These are phyloP conservation scores for Drosophila testacea DNA, from an alignment of 2,888 invertebrate genomes.

Conservation along the genomic window DNA sequence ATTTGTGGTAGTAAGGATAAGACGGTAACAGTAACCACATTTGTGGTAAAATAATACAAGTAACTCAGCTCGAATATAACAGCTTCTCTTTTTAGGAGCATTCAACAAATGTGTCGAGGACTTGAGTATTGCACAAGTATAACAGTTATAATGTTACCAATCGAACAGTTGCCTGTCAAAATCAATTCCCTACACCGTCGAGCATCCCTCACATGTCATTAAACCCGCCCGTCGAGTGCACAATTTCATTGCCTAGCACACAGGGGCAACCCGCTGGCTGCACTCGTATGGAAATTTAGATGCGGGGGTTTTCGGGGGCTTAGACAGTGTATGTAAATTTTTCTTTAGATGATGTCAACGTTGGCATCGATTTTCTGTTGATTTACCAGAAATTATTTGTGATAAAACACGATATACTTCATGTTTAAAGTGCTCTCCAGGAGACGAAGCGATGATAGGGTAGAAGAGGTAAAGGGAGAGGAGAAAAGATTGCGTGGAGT, in stretches of 20 bases:
- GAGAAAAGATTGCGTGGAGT: not conserved
- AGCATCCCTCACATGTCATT: constrained; percentile 46
- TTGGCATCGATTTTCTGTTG: constrained; percentile 80
- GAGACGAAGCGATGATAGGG: constrained; percentile 34
- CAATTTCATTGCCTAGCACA: constrained; percentile 35
- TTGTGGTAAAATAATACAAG: no score
- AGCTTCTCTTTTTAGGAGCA: not conserved
- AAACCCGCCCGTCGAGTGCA: constrained; percentile 44
- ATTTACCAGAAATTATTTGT: constrained; percentile 83
- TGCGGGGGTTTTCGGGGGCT: not conserved
- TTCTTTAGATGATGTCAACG: constrained; percentile 46
- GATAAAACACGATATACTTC: constrained; percentile 84
- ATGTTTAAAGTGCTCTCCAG: constrained; percentile 79
- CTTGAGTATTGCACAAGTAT: not conserved
- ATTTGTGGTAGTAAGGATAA: no score
- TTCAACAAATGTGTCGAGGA: no score
- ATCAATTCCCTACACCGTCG: constrained; percentile 11
- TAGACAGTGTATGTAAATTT: constrained; percentile 51
- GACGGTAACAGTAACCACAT: no score
- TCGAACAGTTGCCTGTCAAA: constrained; percentile 1
- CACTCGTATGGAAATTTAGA: constrained; percentile 30
- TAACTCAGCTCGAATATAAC: not conserved
- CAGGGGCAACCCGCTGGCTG: constrained; percentile 53
- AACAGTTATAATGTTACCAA: not conserved
- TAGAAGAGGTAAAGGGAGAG: not conserved